Conservation (phyloP, 2,113 vertebrate genomes). For the Corydoras maculifer region DNA sequence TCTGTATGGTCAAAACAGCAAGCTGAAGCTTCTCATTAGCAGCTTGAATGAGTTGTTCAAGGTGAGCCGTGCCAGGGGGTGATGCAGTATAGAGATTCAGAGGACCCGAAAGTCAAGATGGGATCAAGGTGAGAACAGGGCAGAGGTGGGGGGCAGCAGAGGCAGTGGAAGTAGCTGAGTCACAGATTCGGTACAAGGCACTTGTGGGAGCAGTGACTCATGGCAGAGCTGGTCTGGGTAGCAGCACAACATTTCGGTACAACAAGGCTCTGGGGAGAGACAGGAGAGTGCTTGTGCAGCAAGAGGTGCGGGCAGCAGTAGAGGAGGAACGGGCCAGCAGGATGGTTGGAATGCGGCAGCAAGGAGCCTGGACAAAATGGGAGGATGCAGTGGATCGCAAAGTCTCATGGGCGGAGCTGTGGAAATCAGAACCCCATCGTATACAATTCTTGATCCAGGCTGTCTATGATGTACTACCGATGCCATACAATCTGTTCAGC, state of each 20-base stretch:
- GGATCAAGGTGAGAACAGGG: not conserved
- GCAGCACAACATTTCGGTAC: not conserved
- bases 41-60: too few species aligned
- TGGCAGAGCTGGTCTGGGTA: not conserved
- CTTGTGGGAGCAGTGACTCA: not conserved
- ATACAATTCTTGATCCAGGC: not conserved
- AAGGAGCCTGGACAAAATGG: not conserved
- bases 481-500: too few species aligned
- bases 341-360: not conserved
- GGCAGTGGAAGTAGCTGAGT: too few species aligned
- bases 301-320: too few species aligned
- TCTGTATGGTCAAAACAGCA: too few species aligned
- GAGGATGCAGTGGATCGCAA: not conserved
- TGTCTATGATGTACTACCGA: not conserved
- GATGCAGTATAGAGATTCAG: not conserved
- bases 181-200: not conserved
- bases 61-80: too few species aligned
- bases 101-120: too few species aligned
- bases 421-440: not conserved
- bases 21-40: too few species aligned
- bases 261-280: not conserved
- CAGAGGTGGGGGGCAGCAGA: too few species aligned
- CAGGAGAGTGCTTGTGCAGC: too few species aligned
- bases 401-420: not conserved
- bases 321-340: not conserved